A percentile compares a stretch with the other conserved stretches of the same genome.
Evolutionary conservation across 2,888 invertebrate species (phyloP).

Genomic region (Tenodera sinensis): DNA sequence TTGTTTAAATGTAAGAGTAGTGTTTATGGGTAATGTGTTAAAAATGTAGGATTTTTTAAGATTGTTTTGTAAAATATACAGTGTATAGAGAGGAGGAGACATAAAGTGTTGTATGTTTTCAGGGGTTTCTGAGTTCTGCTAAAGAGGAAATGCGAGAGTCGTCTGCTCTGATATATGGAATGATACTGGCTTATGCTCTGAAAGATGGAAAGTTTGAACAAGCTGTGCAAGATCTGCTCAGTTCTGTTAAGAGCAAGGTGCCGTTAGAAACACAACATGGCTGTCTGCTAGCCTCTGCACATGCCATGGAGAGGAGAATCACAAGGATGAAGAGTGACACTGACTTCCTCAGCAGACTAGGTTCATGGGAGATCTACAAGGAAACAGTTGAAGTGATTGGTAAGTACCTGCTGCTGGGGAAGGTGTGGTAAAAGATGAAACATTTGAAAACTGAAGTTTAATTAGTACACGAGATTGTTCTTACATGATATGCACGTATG

Average conservation of each 20-base stretch:
- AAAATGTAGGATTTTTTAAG: no score
- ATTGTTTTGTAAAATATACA: no score
- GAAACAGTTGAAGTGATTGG: conserved; percentile 58
- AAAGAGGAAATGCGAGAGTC: conserved; percentile 73
- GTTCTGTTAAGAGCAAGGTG: background rate
- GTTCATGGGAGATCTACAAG: conserved; percentile 58
- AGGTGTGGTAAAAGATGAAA: no score
- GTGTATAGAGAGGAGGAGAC: no score
- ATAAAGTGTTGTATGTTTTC: conserved; percentile 33
- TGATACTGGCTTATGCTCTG: conserved; percentile 60
- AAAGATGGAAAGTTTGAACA: conserved; percentile 50
- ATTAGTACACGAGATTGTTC: no score
- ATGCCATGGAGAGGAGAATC: conserved; percentile 66
- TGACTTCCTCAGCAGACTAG: conserved; percentile 42
- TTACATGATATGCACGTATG: no score
- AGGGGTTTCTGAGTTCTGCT: conserved; percentile 62
- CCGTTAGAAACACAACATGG: conserved; percentile 73
- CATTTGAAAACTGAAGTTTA: no score
- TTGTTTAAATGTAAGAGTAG: no score
- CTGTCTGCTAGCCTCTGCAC: conserved; percentile 66
- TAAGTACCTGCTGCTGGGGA: conserved; percentile 39
- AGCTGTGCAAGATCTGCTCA: conserved; percentile 51
- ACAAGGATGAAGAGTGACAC: conserved; percentile 45
- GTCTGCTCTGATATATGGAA: conserved; percentile 70
- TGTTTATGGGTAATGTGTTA: no score